Conservation (phyloP, 2,888 invertebrate genomes). For the Vandiemenella viatica region DNA sequence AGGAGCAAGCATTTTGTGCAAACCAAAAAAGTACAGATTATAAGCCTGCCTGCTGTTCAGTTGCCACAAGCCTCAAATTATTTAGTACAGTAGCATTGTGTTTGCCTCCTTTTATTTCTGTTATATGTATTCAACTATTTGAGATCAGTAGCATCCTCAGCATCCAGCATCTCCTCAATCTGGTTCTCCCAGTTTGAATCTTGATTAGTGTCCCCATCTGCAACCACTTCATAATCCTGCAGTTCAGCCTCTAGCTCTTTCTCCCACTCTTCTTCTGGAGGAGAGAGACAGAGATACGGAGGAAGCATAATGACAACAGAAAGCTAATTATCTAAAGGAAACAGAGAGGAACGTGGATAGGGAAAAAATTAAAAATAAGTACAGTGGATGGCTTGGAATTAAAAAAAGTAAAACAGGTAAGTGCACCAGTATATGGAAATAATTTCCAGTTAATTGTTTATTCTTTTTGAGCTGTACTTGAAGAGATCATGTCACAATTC, state of each 20-base stretch:
- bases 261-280: slow-evolving; percentile 80
- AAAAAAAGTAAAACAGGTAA: slow-evolving; percentile 1
- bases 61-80: too few relatives aligned
- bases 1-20: too few relatives aligned
- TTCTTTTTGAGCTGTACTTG: background rate
- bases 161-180: slow-evolving; percentile 50
- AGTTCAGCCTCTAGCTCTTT: slow-evolving; percentile 88
- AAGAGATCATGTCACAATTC: too few relatives aligned
- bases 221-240: slow-evolving; percentile 86
- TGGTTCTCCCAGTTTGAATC: slow-evolving; percentile 54
- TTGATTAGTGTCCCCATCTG: slow-evolving; percentile 31
- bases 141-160: slow-evolving; percentile 38
- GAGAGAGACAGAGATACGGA: slow-evolving; percentile 25
- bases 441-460: background rate
- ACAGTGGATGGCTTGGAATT: background rate
- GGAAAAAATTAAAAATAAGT: slow-evolving; percentile 4
- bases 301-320: slow-evolving; percentile 18
- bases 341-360: slow-evolving; percentile 1
- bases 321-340: slow-evolving; percentile 7
- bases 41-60: too few relatives aligned
- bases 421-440: slow-evolving; percentile 3
- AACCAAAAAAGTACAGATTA: too few relatives aligned
- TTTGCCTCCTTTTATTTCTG: background rate
- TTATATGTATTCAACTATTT: slow-evolving; percentile 31
- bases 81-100: background rate